Evolutionary conservation across 2,113 vertebrate genomes (phyloP).

Genomic region (Arizona elegans): DNA sequence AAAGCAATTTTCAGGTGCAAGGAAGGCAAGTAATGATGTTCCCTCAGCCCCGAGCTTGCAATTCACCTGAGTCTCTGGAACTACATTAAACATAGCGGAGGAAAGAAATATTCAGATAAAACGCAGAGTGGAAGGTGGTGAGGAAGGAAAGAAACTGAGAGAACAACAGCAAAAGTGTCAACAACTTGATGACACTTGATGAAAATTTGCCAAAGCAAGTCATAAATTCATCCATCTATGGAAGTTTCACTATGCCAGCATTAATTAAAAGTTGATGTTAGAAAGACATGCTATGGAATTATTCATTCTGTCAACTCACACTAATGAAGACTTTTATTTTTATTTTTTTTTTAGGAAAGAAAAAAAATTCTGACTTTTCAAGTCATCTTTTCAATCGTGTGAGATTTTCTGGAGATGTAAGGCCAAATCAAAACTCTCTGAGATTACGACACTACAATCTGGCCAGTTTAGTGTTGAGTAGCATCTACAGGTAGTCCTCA

Average conservation of each 20-base stretch:
- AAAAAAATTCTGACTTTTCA: not conserved
- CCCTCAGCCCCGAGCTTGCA: slow-evolving; percentile 17
- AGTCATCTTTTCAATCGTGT: not conserved
- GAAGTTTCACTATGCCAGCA: not conserved
- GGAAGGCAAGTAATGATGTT: slow-evolving; percentile 31
- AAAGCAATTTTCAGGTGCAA: slow-evolving; percentile 45
- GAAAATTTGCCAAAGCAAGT: not conserved
- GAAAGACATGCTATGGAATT: not conserved
- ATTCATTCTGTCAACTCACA: not conserved
- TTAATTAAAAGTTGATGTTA: not conserved
- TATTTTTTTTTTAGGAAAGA: not conserved
- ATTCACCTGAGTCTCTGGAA: slow-evolving; percentile 46
- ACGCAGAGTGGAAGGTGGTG: slow-evolving; percentile 9
- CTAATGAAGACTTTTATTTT: slow-evolving; percentile 33
- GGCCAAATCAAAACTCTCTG: not conserved
- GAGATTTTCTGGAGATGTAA: not conserved
- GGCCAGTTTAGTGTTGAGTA: not conserved
- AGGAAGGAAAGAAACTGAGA: not conserved
- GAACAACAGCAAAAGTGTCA: not conserved
- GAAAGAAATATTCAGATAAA: slow-evolving; percentile 28
- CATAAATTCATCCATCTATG: not conserved
- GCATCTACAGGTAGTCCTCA: not conserved
- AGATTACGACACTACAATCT: not conserved
- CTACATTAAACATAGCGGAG: slow-evolving; percentile 16
- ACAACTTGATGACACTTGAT: not conserved